phyloP scores from a whole-genome alignment of 1,140 invertebrate species.

The Lordiphosa stackelbergi region DNA sequence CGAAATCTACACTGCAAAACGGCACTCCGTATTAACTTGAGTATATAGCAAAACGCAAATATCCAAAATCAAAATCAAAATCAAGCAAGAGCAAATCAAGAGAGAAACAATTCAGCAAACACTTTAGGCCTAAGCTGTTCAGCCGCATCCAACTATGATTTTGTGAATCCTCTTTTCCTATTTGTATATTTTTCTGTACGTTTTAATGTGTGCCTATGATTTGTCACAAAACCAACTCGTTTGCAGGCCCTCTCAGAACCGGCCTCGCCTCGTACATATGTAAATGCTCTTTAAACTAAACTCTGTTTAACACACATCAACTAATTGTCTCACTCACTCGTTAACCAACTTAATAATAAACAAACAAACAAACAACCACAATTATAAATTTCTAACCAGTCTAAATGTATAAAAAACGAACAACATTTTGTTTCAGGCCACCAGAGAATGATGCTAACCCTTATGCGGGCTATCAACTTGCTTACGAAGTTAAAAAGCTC shows the following conservation, averaged over 20 bases:
- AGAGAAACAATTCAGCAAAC: slow-evolving; percentile 7
- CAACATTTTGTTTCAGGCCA: slow-evolving; percentile 83
- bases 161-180: slow-evolving; percentile 5
- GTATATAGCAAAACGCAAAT: slow-evolving; percentile 10
- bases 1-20: slow-evolving; percentile 11
- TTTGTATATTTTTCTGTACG: slow-evolving; percentile 16
- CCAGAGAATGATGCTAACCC: slow-evolving; percentile 89
- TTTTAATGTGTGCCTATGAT: slow-evolving; percentile 21
- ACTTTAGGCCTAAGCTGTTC: background rate
- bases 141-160: too few relatives aligned
- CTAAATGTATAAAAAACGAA: slow-evolving; percentile 72
- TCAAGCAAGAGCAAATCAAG: slow-evolving; percentile 1
- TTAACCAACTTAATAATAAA: slow-evolving; percentile 20
- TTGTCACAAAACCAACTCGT: slow-evolving; percentile 18
- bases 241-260: slow-evolving; percentile 15
- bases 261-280: slow-evolving; percentile 46
- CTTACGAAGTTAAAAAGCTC: slow-evolving; percentile 99
- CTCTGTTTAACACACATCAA: slow-evolving; percentile 32
- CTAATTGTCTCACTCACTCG: slow-evolving; percentile 43
- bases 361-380: slow-evolving; percentile 26
- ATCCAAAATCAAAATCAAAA: background rate
- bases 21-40: slow-evolving; percentile 9
- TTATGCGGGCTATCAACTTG: slow-evolving; percentile 96
- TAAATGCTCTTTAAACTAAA: slow-evolving; percentile 60
- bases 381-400: slow-evolving; percentile 52